A percentile compares a stretch with the other conserved stretches of the same genome.
Evolutionary conservation across 2,113 vertebrate genomes (phyloP).

Genomic region (Mugil cephalus): DNA sequence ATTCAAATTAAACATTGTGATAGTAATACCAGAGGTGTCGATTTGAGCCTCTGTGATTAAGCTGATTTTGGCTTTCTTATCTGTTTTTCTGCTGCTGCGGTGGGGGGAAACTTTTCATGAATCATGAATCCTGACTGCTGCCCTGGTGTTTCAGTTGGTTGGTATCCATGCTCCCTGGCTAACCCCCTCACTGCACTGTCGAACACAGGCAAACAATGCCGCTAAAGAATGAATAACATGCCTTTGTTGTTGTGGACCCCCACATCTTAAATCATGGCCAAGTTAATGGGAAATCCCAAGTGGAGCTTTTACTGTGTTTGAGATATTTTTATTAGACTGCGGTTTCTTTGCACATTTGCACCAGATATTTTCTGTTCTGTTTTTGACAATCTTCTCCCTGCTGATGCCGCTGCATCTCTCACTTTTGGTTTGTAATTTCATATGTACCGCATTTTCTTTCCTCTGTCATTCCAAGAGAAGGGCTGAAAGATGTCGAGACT

Average conservation of each 20-base stretch:
- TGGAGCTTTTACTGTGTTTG: conserved; percentile 51
- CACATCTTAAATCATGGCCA: conserved; percentile 55
- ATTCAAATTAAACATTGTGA: conserved; percentile 32
- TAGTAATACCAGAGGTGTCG: conserved; percentile 18
- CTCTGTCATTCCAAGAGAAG: conserved; percentile 14
- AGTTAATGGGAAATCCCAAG: conserved; percentile 65
- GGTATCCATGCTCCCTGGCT: conserved; percentile 67
- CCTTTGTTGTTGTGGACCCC: conserved; percentile 47
- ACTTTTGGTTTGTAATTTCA: conserved; percentile 32
- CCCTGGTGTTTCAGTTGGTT: conserved; percentile 72
- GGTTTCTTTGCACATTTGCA: conserved; percentile 53
- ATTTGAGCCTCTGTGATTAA: conserved; percentile 21
- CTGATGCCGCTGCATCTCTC: conserved; percentile 26
- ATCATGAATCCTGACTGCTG: conserved; percentile 62
- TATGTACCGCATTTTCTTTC: conserved; percentile 20
- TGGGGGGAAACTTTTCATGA: conserved; percentile 34
- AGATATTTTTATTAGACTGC: conserved; percentile 60
- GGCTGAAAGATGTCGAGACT: neutral
- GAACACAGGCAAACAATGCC: conserved; percentile 75
- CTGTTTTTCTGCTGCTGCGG: conserved; percentile 30
- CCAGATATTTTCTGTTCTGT: conserved; percentile 45
- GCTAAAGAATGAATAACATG: conserved; percentile 71
- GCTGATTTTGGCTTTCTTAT: conserved; percentile 48
- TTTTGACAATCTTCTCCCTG: conserved; percentile 15
- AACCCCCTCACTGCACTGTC: conserved; percentile 63